These are phyloP conservation scores for Steromphala cineraria DNA, from an alignment of 2,888 invertebrate genomes.

Conservation along the genomic window DNA sequence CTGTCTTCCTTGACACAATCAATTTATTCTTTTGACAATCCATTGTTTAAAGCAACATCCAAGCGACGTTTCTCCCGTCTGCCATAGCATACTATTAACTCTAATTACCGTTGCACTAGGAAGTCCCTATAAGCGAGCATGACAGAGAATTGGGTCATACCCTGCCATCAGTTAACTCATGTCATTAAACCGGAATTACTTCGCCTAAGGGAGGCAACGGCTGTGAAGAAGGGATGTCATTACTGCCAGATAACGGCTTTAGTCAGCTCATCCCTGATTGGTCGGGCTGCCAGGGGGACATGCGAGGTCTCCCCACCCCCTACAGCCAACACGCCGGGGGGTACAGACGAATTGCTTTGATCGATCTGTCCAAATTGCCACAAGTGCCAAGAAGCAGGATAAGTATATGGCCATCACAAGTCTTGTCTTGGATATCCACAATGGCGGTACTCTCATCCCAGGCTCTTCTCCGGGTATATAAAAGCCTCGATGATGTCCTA, in stretches of 20 bases:
- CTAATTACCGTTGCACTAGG: no score
- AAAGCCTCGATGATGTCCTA: background rate
- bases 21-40: no score
- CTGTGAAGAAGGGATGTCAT: background rate
- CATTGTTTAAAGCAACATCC: no score
- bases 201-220: background rate
- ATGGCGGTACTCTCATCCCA: background rate
- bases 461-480: background rate
- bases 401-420: background rate
- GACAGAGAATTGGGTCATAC: no score
- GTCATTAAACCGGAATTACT: no score
- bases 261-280: background rate
- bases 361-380: slow-evolving; percentile 8
- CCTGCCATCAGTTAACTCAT: no score
- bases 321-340: background rate
- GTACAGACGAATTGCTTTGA: slow-evolving; percentile 10
- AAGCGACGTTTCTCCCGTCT: no score
- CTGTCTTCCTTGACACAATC: no score
- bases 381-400: background rate
- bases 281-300: background rate
- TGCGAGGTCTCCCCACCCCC: background rate
- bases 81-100: no score
- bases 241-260: slow-evolving; percentile 10
- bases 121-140: no score
- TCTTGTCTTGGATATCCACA: background rate